These are phyloP conservation scores for Cirrhinus molitorella DNA, from an alignment of 2,797 vertebrate species.

Conservation along the genomic window DNA sequence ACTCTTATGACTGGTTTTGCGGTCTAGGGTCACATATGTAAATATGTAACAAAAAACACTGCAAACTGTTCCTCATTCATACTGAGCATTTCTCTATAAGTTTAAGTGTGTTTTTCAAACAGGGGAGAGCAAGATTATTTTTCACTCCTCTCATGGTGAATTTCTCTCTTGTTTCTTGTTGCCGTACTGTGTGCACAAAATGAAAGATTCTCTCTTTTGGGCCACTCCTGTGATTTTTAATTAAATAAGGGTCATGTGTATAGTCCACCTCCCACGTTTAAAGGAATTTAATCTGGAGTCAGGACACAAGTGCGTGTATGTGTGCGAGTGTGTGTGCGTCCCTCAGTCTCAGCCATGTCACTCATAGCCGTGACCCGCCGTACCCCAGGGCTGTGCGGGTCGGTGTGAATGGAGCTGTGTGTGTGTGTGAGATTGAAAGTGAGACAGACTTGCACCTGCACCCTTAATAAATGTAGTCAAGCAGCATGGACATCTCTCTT, in stretches of 20 bases:
- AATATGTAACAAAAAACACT: not conserved
- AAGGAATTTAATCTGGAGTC: conserved; percentile 67
- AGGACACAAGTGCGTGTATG: conserved; percentile 52
- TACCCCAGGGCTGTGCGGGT: conserved; percentile 48
- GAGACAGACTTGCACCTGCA: conserved; percentile 63
- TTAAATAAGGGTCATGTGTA: conserved; percentile 70
- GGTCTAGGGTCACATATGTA: not conserved
- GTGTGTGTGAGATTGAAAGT: conserved; percentile 61
- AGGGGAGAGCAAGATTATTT: not conserved
- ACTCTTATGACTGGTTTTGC: too few relatives aligned
- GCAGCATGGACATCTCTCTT: conserved; percentile 52
- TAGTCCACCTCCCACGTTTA: conserved; percentile 66
- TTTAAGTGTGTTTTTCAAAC: not conserved
- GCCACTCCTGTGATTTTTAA: conserved; percentile 69
- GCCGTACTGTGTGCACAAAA: conserved; percentile 56
- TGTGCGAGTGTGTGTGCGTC: conserved; percentile 49
- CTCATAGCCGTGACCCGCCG: conserved; percentile 58
- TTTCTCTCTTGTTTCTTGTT: conserved; percentile 56
- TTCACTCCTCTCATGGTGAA: conserved; percentile 36
- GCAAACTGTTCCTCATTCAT: not conserved
- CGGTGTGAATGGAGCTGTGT: conserved; percentile 48
- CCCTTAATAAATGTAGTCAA: conserved; percentile 64
- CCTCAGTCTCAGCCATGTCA: conserved; percentile 64
- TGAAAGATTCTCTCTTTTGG: conserved; percentile 65
- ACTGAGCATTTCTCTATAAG: not conserved